Evolutionary conservation across 1,140 invertebrate species (phyloP).

Genomic region (Diorhabda sublineata): DNA sequence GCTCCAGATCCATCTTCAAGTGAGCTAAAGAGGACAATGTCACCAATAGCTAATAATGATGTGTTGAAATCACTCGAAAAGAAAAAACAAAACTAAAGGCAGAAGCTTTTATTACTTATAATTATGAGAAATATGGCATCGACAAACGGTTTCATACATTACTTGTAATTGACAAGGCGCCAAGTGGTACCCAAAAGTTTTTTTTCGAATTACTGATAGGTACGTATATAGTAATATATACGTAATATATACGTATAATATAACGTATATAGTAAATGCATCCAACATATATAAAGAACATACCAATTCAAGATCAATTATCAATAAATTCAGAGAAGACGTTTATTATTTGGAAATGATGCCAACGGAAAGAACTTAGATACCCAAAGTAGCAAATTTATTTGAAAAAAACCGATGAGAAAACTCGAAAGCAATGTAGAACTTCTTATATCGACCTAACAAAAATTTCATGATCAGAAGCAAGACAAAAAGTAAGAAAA

Average conservation of each 20-base stretch:
- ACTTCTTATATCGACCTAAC: constrained; percentile 4
- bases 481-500: not conserved
- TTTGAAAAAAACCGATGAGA: not conserved
- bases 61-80: not conserved
- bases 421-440: not conserved
- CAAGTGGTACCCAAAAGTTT: constrained; percentile 6
- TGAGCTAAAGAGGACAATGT: not conserved
- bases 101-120: constrained; percentile 1
- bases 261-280: constrained; percentile 4
- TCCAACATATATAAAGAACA: not conserved
- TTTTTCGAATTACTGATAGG: not conserved
- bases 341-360: constrained; percentile 5
- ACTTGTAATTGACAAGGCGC: not conserved
- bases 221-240: not conserved
- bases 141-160: not conserved
- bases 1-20: not conserved
- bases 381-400: constrained; percentile 5
- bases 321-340: constrained; percentile 6
- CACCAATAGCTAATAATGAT: constrained; percentile 7
- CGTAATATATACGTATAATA: too few species aligned
- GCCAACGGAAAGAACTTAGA: not conserved
- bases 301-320: constrained; percentile 2
- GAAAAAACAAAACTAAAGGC: not conserved
- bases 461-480: constrained; percentile 1
- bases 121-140: not conserved